These are phyloP conservation scores for Sylvietta virens DNA, from an alignment of 2,113 vertebrate genomes.

Conservation along the genomic window DNA sequence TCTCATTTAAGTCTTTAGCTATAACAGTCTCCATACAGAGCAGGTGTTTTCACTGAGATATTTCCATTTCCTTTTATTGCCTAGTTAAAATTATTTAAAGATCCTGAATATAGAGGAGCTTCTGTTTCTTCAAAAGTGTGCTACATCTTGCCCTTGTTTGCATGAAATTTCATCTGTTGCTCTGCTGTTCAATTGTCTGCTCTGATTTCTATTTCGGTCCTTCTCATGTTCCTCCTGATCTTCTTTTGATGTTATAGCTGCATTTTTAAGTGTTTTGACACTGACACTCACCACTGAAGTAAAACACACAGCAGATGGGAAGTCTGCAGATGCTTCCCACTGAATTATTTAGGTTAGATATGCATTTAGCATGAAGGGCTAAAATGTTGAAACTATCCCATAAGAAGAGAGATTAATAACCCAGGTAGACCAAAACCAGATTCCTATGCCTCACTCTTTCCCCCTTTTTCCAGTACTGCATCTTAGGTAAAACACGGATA, in stretches of 20 bases:
- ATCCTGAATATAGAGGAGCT: not conserved
- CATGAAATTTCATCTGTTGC: not conserved
- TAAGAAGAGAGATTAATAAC: not conserved
- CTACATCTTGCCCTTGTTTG: not conserved
- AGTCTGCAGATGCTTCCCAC: not conserved
- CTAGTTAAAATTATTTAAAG: slow-evolving; percentile 19
- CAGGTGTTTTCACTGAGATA: not conserved
- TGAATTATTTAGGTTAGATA: not conserved
- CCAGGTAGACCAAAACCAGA: not conserved
- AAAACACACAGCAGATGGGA: not conserved
- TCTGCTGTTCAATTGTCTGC: not conserved
- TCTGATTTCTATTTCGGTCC: not conserved
- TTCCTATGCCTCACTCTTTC: not conserved
- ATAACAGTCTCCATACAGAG: not conserved
- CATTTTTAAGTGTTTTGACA: not conserved
- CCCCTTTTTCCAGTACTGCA: not conserved
- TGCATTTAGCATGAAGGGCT: not conserved
- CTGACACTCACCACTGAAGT: not conserved
- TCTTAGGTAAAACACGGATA: not conserved
- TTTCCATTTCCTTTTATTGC: not conserved
- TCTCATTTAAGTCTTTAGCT: not conserved
- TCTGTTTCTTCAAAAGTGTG: not conserved
- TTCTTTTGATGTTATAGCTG: not conserved
- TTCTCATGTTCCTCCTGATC: not conserved
- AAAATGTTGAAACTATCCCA: not conserved